Conservation (phyloP, 2,797 vertebrate species). For the Ateles fusciceps region DNA sequence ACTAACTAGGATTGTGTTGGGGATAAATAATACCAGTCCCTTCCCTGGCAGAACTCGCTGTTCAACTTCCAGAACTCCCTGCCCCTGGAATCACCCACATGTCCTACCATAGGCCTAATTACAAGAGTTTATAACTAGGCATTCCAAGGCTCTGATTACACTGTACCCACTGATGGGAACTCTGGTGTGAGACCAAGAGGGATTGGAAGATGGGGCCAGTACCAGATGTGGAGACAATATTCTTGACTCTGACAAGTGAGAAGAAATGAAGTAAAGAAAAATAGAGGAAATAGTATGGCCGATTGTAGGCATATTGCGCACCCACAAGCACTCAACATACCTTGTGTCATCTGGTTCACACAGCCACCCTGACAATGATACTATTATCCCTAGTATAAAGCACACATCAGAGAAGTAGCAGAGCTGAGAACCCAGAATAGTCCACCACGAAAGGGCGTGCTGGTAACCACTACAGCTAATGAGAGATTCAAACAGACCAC, state of each 20-base stretch:
- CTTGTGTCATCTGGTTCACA: background rate
- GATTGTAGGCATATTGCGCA: background rate
- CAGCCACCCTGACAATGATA: background rate
- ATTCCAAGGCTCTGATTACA: constrained; percentile 46
- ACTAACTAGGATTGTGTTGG: background rate
- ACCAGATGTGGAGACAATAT: background rate
- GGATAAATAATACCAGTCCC: background rate
- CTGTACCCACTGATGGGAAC: constrained; percentile 12
- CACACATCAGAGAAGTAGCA: background rate
- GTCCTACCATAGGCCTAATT: constrained; percentile 9
- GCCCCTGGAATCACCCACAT: background rate
- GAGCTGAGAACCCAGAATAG: constrained; percentile 8
- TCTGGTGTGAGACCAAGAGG: constrained; percentile 19
- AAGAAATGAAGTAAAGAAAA: constrained; percentile 27
- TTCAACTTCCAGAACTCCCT: background rate
- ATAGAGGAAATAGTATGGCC: background rate
- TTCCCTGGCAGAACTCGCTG: background rate
- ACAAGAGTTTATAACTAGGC: constrained; percentile 8
- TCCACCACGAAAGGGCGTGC: background rate
- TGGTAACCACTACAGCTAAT: background rate
- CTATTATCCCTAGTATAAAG: background rate
- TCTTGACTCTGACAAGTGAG: background rate
- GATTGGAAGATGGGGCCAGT: background rate
- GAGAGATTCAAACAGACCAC: background rate
- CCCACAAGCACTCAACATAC: background rate